These are phyloP conservation scores for Dasysyrphus albostriatus DNA, from an alignment of 2,888 invertebrate species.

Conservation along the genomic window DNA sequence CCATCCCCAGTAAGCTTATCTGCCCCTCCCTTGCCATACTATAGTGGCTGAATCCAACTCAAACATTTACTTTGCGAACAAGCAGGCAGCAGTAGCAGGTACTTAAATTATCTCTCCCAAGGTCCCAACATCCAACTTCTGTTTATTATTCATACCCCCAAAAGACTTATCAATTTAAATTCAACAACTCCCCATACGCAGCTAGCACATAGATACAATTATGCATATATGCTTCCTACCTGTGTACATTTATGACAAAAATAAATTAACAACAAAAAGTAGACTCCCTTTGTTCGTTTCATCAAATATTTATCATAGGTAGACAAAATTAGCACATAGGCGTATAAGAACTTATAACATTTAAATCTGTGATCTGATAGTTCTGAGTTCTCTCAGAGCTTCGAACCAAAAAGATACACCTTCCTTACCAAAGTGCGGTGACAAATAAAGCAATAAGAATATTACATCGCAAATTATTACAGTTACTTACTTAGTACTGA, in stretches of 20 bases:
- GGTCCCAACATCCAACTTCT: neutral
- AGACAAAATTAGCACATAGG: constrained; percentile 49
- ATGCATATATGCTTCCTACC: neutral
- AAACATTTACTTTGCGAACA: constrained; percentile 18
- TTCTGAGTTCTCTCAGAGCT: neutral
- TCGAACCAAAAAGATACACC: constrained; percentile 12
- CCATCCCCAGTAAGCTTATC: neutral
- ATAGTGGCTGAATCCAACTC: constrained; percentile 9
- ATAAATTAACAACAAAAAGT: constrained; percentile 1
- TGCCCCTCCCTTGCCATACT: neutral
- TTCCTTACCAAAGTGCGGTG: neutral
- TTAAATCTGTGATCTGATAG: neutral
- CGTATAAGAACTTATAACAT: constrained; percentile 32
- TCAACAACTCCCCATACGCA: constrained; percentile 6
- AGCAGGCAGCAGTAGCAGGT: neutral
- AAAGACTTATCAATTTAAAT: constrained; percentile 36
- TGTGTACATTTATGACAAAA: neutral
- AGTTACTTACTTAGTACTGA: too few relatives aligned
- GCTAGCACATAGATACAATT: neutral
- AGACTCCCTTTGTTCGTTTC: constrained; percentile 22
- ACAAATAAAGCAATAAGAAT: neutral
- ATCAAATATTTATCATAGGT: constrained; percentile 29
- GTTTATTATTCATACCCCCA: constrained; percentile 15
- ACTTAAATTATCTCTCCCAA: neutral
- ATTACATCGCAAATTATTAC: neutral